phyloP scores from a whole-genome alignment of 2,888 invertebrate species.

The Pandemis cinnamomeana region DNA sequence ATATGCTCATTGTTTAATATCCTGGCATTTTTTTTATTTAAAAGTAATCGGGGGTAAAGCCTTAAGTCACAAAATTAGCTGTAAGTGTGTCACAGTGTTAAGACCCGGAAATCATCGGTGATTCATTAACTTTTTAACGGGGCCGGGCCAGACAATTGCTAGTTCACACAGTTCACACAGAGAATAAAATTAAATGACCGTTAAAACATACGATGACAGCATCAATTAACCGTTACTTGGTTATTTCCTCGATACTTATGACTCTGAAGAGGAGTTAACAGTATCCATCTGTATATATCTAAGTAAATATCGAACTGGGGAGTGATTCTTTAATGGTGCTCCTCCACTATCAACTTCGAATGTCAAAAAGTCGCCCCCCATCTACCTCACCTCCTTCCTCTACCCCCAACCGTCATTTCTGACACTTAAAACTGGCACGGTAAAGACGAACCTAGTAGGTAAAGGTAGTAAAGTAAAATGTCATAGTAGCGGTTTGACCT shows the following conservation, averaged over 20 bases:
- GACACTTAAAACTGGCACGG: no score
- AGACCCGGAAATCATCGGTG: conserved; percentile 21
- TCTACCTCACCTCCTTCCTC: no score
- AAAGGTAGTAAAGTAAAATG: no score
- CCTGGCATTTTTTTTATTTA: not conserved
- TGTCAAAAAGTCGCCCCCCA: no score
- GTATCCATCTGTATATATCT: not conserved
- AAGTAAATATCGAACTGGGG: no score
- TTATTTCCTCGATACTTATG: not conserved
- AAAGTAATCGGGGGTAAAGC: not conserved
- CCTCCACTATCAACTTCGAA: no score
- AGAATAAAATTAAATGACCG: conserved; percentile 18
- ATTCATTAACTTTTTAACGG: conserved; percentile 26
- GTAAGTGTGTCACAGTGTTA: conserved; percentile 8
- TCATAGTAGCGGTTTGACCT: no score
- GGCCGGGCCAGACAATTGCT: conserved; percentile 6
- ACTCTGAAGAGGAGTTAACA: not conserved
- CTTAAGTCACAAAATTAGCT: conserved; percentile 9
- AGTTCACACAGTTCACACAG: not conserved
- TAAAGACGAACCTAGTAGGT: no score
- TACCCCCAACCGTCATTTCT: no score
- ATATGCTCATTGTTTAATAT: no score
- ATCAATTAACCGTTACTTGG: not conserved
- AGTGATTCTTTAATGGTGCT: no score
- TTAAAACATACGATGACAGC: conserved; percentile 11